Evolutionary conservation across 2,888 invertebrate species (phyloP).

Genomic region (Callimorpha dominula): DNA sequence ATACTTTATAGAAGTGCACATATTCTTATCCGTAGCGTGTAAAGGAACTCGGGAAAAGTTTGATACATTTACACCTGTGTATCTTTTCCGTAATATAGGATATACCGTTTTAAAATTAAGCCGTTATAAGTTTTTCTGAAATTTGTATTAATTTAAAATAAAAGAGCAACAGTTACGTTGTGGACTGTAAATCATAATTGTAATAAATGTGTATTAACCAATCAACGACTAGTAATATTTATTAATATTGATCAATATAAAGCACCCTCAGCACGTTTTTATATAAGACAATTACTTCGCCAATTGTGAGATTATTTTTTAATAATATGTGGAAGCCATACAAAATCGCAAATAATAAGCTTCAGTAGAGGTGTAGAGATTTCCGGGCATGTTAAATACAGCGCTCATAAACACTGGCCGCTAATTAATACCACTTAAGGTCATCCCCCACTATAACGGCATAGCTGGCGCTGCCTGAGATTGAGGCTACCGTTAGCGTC

Average conservation of each 20-base stretch:
- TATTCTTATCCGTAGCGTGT: conserved; percentile 50
- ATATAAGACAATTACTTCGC: conserved; percentile 51
- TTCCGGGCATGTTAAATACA: neutral
- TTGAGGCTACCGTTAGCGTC: too few relatives aligned
- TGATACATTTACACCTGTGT: conserved; percentile 35
- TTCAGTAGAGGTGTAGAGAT: conserved; percentile 13
- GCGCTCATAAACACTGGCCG: conserved; percentile 1
- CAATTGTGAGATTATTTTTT: conserved; percentile 76
- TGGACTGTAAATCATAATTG: conserved; percentile 23
- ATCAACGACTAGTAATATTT: conserved; percentile 23
- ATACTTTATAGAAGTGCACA: conserved; percentile 27
- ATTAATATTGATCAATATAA: conserved; percentile 40
- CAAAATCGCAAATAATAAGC: conserved; percentile 53
- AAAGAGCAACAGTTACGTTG: neutral
- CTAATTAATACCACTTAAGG: neutral
- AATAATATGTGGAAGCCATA: conserved; percentile 85
- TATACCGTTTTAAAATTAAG: conserved; percentile 36
- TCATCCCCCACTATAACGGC: too few relatives aligned
- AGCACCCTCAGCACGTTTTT: conserved; percentile 51
- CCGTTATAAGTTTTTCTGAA: conserved; percentile 34
- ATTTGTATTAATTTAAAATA: neutral
- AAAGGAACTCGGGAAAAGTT: conserved; percentile 39
- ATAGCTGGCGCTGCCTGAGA: too few relatives aligned
- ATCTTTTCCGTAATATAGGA: conserved; percentile 28
- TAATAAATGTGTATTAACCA: conserved; percentile 36